phyloP scores from a whole-genome alignment of 2,113 vertebrate genomes.

The Oreochromis spilurus region DNA sequence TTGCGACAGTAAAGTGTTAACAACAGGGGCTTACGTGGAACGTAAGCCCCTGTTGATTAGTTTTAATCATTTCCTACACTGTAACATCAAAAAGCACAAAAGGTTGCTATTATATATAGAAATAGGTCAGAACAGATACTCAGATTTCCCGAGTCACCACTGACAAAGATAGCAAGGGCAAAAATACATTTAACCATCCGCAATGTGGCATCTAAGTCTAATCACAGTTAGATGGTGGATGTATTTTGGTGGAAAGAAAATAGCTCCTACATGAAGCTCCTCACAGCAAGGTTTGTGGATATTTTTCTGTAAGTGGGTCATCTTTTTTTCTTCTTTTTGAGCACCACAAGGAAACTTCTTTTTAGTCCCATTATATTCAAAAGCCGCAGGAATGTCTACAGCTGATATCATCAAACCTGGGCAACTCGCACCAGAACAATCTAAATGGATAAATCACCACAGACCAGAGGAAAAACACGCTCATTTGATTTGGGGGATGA shows the following conservation, averaged over 20 bases:
- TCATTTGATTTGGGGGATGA: background rate
- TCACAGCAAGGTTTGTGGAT: background rate
- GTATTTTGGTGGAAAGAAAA: background rate
- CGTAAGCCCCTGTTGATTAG: rapidly evolving
- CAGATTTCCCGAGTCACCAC: background rate
- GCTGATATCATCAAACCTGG: background rate
- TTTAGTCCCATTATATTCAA: background rate
- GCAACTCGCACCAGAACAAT: background rate
- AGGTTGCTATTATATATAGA: background rate
- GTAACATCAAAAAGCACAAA: background rate
- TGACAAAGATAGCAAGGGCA: background rate
- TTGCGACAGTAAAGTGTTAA: background rate
- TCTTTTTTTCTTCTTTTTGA: background rate
- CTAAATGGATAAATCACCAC: background rate
- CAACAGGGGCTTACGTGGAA: too few relatives aligned
- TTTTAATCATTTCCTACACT: background rate
- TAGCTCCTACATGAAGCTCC: background rate
- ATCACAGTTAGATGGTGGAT: background rate
- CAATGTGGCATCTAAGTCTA: background rate
- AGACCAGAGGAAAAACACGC: background rate
- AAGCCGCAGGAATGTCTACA: background rate
- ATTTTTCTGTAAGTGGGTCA: background rate
- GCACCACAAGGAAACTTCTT: background rate
- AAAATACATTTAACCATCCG: background rate
- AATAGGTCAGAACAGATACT: background rate